A percentile compares a stretch with the other conserved stretches of the same genome.
Conservation (phyloP, 1,140 invertebrate species). For the Himalopsyche phryganea region DNA sequence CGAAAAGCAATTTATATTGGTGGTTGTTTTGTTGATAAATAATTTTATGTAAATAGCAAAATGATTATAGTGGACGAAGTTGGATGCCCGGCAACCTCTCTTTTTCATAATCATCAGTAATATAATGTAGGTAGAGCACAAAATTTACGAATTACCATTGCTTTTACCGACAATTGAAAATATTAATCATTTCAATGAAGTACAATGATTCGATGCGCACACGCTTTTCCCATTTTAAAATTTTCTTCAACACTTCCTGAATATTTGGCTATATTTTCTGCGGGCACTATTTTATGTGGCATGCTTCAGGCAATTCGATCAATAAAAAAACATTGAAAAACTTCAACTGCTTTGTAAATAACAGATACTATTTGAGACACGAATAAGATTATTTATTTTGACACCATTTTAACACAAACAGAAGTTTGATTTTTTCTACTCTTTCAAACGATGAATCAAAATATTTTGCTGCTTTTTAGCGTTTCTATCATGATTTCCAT, state of each 20-base stretch:
- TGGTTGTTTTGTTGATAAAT: too few species aligned
- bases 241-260: constrained; percentile 5
- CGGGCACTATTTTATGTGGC: constrained; percentile 26
- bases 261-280: constrained; percentile 16
- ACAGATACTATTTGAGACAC: too few species aligned
- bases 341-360: too few species aligned
- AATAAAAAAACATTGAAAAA: too few species aligned
- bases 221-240: constrained; percentile 24
- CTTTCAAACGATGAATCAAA: too few species aligned
- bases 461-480: too few species aligned
- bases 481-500: too few species aligned
- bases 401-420: too few species aligned
- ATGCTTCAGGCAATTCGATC: constrained; percentile 15
- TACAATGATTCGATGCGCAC: constrained; percentile 23
- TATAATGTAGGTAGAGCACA: constrained; percentile 30
- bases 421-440: too few species aligned
- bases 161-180: constrained; percentile 16
- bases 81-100: constrained; percentile 30
- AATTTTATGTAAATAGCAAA: too few species aligned
- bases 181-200: constrained; percentile 5
- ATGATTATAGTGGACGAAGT: constrained; percentile 18
- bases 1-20: too few species aligned
- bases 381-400: too few species aligned
- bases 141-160: constrained; percentile 16
- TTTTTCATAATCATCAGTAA: constrained; percentile 26